Conservation (phyloP, 2,888 invertebrate species). For the Smittia sp. region DNA sequence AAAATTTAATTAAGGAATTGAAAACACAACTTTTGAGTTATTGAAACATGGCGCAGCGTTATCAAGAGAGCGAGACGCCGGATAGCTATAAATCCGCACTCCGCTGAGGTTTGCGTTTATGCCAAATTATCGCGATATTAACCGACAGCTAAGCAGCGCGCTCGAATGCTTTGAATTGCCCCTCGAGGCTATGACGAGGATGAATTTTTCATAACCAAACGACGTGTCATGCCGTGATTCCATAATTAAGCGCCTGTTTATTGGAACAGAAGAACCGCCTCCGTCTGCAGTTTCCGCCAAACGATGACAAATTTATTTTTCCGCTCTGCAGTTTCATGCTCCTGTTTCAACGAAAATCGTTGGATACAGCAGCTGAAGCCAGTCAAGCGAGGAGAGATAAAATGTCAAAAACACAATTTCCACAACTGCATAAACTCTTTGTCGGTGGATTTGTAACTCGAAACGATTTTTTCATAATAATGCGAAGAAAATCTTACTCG, state of each 20-base stretch:
- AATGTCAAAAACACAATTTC: too few species aligned
- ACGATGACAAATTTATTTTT: background rate
- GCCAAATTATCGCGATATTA: background rate
- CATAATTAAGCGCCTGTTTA: background rate
- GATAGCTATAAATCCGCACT: too few species aligned
- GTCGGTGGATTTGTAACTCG: too few species aligned
- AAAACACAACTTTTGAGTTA: too few species aligned
- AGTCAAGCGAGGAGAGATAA: too few species aligned
- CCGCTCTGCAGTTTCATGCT: background rate
- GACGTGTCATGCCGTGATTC: background rate
- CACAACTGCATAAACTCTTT: too few species aligned
- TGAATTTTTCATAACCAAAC: background rate
- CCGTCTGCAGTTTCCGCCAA: background rate
- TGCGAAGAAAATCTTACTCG: too few species aligned
- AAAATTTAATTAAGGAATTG: constrained; percentile 8
- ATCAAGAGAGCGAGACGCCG: too few species aligned
- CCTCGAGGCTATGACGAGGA: background rate
- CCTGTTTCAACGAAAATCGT: too few species aligned
- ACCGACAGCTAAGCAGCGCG: background rate
- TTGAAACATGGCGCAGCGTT: background rate
- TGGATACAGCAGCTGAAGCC: too few species aligned
- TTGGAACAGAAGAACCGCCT: background rate
- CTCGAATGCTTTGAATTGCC: too few species aligned
- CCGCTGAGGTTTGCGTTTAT: background rate
- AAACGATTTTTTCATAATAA: too few species aligned